Evolutionary conservation across 2,113 vertebrate genomes (phyloP).

Genomic region (Malurus alboscapulatus): DNA sequence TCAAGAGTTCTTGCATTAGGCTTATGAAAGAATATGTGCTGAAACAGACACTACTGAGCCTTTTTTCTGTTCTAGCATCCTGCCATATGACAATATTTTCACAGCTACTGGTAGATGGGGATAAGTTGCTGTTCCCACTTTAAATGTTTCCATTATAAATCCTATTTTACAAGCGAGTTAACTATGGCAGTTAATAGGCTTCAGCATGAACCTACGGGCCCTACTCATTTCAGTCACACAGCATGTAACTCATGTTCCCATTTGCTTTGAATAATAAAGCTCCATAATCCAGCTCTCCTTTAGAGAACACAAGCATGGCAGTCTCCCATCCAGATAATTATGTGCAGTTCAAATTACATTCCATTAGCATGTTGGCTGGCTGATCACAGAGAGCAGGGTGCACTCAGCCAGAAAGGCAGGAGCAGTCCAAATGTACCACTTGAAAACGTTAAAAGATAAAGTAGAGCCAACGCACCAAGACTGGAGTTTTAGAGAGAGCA

Average conservation of each 20-base stretch:
- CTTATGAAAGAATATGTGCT: background rate
- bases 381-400: background rate
- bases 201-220: background rate
- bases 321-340: conserved; percentile 50
- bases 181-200: background rate
- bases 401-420: conserved; percentile 5
- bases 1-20: background rate
- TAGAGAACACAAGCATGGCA: conserved; percentile 1
- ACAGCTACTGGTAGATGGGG: background rate
- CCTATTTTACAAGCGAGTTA: background rate
- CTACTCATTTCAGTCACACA: conserved; percentile 9
- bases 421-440: background rate
- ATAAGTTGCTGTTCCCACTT: background rate
- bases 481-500: background rate
- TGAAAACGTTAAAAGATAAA: background rate
- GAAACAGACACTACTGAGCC: background rate
- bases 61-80: background rate
- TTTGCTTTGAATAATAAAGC: conserved; percentile 46
- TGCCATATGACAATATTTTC: background rate
- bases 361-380: conserved; percentile 6
- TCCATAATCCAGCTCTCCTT: background rate
- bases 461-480: background rate
- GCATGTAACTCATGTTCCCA: conserved; percentile 24
- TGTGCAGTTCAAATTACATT: conserved; percentile 11
- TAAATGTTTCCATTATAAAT: conserved; percentile 1